These are phyloP conservation scores for Calameuta filiformis DNA, from an alignment of 2,888 invertebrate genomes.

Conservation along the genomic window DNA sequence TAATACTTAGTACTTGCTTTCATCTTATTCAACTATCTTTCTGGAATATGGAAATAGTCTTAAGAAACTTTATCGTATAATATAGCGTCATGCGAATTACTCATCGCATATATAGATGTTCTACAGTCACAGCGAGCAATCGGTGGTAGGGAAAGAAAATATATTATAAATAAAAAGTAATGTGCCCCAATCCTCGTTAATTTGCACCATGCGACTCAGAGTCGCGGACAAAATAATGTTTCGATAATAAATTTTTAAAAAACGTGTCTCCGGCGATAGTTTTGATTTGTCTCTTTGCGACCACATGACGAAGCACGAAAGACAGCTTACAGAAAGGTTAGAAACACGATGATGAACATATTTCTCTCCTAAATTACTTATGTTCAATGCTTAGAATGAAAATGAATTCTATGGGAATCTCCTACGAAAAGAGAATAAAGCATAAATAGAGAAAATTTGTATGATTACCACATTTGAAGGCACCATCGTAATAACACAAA, in stretches of 20 bases:
- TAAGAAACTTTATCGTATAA: neutral
- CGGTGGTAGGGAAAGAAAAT: neutral
- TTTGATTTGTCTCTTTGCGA: neutral
- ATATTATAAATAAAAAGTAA: neutral
- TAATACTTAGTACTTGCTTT: neutral
- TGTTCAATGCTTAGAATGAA: neutral
- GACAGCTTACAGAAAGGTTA: neutral
- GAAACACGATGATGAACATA: neutral
- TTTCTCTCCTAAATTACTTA: neutral
- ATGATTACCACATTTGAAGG: conserved; percentile 40
- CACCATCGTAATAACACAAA: conserved; percentile 38
- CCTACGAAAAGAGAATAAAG: neutral
- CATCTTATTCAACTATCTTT: neutral
- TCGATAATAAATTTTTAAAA: neutral
- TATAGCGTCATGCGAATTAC: neutral
- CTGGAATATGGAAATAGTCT: neutral
- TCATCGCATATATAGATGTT: neutral
- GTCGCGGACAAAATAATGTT: neutral
- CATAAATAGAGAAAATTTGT: neutral
- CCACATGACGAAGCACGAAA: neutral
- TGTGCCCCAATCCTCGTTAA: neutral
- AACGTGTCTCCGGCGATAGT: neutral
- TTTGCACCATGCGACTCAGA: neutral
- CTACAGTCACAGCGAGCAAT: neutral
- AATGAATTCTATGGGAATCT: neutral